Conservation (phyloP, 92 coral and sea anemone genomes). For the Porites cylindrica region DNA sequence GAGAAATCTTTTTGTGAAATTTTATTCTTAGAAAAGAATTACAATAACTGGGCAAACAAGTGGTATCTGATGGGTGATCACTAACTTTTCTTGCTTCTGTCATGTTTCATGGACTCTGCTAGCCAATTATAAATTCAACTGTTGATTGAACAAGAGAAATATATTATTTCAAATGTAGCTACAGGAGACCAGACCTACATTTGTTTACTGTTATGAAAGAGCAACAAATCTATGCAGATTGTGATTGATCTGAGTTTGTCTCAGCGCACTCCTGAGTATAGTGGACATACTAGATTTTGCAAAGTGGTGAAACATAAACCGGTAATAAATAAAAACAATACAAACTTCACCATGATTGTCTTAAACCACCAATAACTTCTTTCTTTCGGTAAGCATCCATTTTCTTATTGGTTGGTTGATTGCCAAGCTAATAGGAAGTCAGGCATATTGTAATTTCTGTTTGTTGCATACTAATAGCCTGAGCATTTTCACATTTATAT, state of each 20-base stretch:
- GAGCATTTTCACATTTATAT: too few relatives aligned
- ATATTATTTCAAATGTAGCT: conserved; percentile 2
- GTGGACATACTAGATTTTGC: neutral
- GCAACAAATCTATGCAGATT: neutral
- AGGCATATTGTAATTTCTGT: too few relatives aligned
- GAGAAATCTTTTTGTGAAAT: neutral
- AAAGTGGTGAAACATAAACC: too few relatives aligned
- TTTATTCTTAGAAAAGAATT: too few relatives aligned
- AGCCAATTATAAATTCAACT: conserved; percentile 31
- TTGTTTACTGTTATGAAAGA: conserved; percentile 1
- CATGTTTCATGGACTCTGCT: conserved; percentile 17
- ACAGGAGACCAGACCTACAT: conserved; percentile 6
- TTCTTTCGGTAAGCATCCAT: too few relatives aligned
- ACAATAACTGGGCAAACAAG: too few relatives aligned
- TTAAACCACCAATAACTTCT: too few relatives aligned
- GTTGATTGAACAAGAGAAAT: conserved; percentile 26
- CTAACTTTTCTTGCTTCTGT: conserved; percentile 19
- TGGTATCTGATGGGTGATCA: neutral
- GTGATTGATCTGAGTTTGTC: conserved; percentile 6
- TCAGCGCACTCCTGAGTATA: conserved; percentile 9
- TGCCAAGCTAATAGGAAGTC: too few relatives aligned
- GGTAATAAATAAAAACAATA: too few relatives aligned
- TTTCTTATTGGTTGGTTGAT: too few relatives aligned
- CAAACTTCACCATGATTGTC: too few relatives aligned
- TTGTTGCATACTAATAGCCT: too few relatives aligned